These are phyloP conservation scores for Taenioides sp. DNA, from an alignment of 2,797 vertebrate species.

Conservation along the genomic window DNA sequence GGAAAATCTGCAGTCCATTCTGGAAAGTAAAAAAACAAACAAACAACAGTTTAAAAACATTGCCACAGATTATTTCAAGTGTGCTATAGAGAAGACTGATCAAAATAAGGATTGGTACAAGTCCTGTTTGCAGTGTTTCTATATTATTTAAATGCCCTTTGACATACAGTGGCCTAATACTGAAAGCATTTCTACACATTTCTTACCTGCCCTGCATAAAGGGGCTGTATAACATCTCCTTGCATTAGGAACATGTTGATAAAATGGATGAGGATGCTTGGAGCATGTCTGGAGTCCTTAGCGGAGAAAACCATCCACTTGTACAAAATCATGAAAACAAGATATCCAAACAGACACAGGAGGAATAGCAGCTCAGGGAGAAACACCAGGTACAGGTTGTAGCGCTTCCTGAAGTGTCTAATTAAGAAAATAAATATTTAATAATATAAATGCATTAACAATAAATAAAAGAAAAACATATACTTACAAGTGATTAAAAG, in stretches of 20 bases:
- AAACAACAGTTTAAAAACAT: background rate
- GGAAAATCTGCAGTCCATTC: slow-evolving; percentile 84
- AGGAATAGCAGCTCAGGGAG: slow-evolving; percentile 93
- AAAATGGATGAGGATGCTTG: slow-evolving; percentile 95
- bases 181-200: background rate
- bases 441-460: background rate
- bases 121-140: background rate
- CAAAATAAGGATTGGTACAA: no score
- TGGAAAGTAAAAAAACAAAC: slow-evolving; percentile 48
- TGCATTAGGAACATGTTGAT: slow-evolving; percentile 98
- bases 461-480: background rate
- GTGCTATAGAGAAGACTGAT: background rate
- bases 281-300: slow-evolving; percentile 77
- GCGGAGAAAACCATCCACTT: slow-evolving; percentile 90
- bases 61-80: background rate
- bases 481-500: slow-evolving; percentile 94
- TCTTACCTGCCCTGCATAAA: slow-evolving; percentile 89
- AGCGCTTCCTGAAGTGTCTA: slow-evolving; percentile 90
- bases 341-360: slow-evolving; percentile 92
- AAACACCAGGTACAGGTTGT: slow-evolving; percentile 89
- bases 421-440: slow-evolving; percentile 11
- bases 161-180: background rate
- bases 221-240: slow-evolving; percentile 48
- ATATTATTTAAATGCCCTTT: background rate
- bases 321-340: slow-evolving; percentile 94